Conservation (phyloP, 2,797 vertebrate genomes). For the Chaetodon trifasciatus region DNA sequence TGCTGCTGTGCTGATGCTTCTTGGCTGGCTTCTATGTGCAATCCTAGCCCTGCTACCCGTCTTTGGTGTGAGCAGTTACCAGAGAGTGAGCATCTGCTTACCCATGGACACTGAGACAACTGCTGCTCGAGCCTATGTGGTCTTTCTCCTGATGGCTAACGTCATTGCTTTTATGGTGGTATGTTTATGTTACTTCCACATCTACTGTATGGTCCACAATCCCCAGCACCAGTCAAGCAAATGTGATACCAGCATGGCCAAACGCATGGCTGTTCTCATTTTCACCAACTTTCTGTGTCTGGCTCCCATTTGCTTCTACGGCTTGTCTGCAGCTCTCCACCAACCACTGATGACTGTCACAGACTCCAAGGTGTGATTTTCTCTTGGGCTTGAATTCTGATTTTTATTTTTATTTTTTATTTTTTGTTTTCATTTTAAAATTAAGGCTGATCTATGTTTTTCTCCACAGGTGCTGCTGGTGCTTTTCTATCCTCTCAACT, state of each 20-base stretch:
- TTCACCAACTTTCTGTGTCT: conserved; percentile 93
- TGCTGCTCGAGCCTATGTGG: conserved; percentile 85
- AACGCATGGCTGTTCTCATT: conserved; percentile 91
- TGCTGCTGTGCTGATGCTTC: conserved; percentile 82
- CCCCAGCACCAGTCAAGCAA: conserved; percentile 89
- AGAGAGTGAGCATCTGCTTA: conserved; percentile 92
- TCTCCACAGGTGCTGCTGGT: conserved; percentile 84
- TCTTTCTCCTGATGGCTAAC: conserved; percentile 86
- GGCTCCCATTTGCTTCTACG: conserved; percentile 93
- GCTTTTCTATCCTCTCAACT: conserved; percentile 93
- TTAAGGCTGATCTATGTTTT: conserved; percentile 17
- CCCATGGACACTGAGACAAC: conserved; percentile 90
- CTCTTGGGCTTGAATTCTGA: background rate
- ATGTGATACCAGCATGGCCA: conserved; percentile 90
- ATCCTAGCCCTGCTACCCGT: conserved; percentile 88
- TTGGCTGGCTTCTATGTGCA: conserved; percentile 87
- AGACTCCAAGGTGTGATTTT: conserved; percentile 88
- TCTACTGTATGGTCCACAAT: conserved; percentile 89
- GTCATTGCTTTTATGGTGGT: conserved; percentile 89
- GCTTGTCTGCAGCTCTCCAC: conserved; percentile 90
- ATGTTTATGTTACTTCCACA: conserved; percentile 90
- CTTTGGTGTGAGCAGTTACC: conserved; percentile 90
- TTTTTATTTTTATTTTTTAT: background rate
- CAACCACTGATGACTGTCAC: conserved; percentile 90
- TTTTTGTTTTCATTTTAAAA: background rate